Base-by-base conservation (phyloP, 1,140 invertebrate genomes). In the Cydia fagiglandana region DNA sequence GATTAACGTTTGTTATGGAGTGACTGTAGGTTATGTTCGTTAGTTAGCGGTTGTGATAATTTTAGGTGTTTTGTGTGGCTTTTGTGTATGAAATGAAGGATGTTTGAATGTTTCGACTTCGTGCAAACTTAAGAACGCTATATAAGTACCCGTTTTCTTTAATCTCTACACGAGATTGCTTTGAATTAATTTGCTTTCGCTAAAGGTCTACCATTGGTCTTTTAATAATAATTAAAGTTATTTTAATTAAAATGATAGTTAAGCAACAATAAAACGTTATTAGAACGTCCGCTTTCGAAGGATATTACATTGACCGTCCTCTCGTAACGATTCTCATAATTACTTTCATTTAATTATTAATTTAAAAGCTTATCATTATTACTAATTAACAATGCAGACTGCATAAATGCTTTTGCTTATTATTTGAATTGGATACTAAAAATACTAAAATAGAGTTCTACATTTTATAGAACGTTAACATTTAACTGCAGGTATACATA, bases 271-370 rank as follows among this genome's bases (percentile, higher is more conserved):
- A 56, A 17, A 56, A 56, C 4, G 12, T 17, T 17, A 17, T 56
- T 56, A 56, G 53, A 56, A 17, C n/a, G 53, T 17, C 47, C 12
- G 15, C 53, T 17, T 56, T 17, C 53, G 1, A 56, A 17, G 53
- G 53, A 56, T 56, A 6, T 56, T 56, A 9, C 15, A n/a, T 56
- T n/a, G 7, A 17, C 15, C 53, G 10, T 20, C 53, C 15, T 9
- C 15, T n/a, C n/a, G n/a, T 17, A 56, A 53, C 5, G n/a, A 12
- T 53, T 53, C 5, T 53, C 50, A 53, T 53, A 53, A 56, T 56
- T 56, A 56, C 53, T 56, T 56, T 56, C 53, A n/a, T 56, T 17
- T 56, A n/a, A 56, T 56, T 56, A 56, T 56, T 17, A 56, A 7
- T 56, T 50, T 17, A 17, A 56, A 17, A 56, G 53, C n/a, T 56